Conservation (phyloP, 2,888 invertebrate genomes). For the Campopleginae sp. region DNA sequence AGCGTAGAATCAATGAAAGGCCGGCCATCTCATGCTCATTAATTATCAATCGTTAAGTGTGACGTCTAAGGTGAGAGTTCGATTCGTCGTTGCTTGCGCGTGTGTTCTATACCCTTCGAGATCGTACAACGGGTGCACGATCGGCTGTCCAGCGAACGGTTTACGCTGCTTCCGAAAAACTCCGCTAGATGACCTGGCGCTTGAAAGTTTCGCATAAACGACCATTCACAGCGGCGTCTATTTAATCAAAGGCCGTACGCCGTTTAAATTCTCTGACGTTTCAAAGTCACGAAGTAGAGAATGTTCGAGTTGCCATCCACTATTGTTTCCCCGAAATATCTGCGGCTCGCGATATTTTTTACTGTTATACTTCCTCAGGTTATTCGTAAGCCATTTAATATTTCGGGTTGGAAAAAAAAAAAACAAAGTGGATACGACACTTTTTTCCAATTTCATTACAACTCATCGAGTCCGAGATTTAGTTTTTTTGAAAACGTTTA, state of each 20-base stretch:
- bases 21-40: slow-evolving; percentile 48
- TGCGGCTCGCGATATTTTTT: too few relatives aligned
- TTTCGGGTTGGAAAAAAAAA: too few relatives aligned
- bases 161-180: neutral
- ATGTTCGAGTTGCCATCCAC: too few relatives aligned
- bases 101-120: neutral
- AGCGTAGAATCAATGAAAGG: slow-evolving; percentile 57
- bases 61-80: slow-evolving; percentile 64
- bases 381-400: too few relatives aligned
- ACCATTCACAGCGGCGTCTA: neutral
- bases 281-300: too few relatives aligned
- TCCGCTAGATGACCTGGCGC: neutral
- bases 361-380: too few relatives aligned
- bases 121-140: neutral
- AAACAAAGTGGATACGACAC: too few relatives aligned
- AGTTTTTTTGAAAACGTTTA: neutral
- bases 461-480: neutral
- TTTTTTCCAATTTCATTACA: too few relatives aligned
- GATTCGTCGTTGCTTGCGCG: slow-evolving; percentile 38
- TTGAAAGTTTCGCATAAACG: neutral
- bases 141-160: neutral
- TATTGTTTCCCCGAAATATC: too few relatives aligned
- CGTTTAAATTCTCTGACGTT: too few relatives aligned
- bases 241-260: too few relatives aligned
- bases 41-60: slow-evolving; percentile 64